Percentiles rank a stretch among this genome's conserved stretches.
Conservation (phyloP, 1,140 invertebrate species). For the Bombus turneri region DNA sequence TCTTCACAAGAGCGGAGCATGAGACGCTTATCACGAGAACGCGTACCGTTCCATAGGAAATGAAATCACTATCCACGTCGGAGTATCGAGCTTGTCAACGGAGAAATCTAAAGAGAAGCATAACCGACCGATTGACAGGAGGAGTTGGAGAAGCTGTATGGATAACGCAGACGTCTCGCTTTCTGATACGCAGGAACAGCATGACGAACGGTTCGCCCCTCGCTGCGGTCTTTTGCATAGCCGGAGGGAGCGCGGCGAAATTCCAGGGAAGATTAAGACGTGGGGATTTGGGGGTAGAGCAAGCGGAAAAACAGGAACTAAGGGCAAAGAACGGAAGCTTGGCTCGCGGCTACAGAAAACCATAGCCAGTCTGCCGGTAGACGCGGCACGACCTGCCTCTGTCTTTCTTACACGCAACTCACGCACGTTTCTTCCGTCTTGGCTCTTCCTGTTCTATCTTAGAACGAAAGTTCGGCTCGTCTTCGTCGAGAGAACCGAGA, state of each 20-base stretch:
- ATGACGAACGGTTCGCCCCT: slow-evolving; percentile 59
- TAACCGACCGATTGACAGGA: slow-evolving; percentile 24
- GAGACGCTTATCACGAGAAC: not conserved
- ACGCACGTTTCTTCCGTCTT: not conserved
- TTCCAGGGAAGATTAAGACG: slow-evolving; percentile 69
- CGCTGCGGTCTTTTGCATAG: slow-evolving; percentile 63
- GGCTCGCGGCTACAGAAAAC: slow-evolving; percentile 74
- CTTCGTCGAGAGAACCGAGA: not conserved
- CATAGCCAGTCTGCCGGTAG: slow-evolving; percentile 53
- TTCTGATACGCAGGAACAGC: slow-evolving; percentile 46
- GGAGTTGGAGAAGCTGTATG: not conserved
- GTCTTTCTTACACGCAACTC: not conserved
- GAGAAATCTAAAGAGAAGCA: not conserved
- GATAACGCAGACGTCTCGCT: slow-evolving; percentile 62
- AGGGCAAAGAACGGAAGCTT: slow-evolving; percentile 70
- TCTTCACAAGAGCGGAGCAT: not conserved
- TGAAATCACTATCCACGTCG: not conserved
- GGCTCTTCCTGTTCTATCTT: not conserved
- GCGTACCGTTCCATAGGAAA: not conserved
- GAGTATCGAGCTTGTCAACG: not conserved
- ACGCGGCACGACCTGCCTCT: slow-evolving; percentile 26
- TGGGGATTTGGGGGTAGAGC: slow-evolving; percentile 66
- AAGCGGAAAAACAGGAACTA: slow-evolving; percentile 67
- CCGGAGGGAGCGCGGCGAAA: slow-evolving; percentile 56
- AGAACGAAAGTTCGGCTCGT: not conserved